Evolutionary conservation across 1,140 invertebrate genomes (phyloP), one percentile per base, ranked within the genome.

Genomic region (Leucophenga varia): DNA sequence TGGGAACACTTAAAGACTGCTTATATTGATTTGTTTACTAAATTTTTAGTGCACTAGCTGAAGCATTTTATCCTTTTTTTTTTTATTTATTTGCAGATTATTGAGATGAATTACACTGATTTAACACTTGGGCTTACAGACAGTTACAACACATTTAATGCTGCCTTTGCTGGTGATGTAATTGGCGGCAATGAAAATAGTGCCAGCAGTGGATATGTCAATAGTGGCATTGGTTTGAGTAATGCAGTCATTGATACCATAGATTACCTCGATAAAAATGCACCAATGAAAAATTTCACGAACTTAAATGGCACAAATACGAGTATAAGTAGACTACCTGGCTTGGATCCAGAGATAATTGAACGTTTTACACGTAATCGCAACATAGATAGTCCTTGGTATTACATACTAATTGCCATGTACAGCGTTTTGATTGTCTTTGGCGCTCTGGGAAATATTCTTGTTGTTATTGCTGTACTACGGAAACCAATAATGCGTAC

Each of bases 401-500:
- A 84, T 63, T 80, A 83, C 16, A 61, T 80, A 2, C 80, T 93
- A 0, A 84, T 90, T 19, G 75, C 80, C 0, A 82, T 85, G 54
- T 93, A 91, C 74, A 78, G 82, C 1, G 68, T 88, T 8, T 77
- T 93, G 20, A 91, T 93, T 46, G 73, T 87, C 2, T 82, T 90
- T 41, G 90, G 90, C 6, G 82, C 86, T 8, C 74, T 85, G 37
- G 90, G 90, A 19, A 93, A 93, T 75, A 84, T 82, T 13, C 78
- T 93, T 5, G 90, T 93, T 43, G 89, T 91, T 54, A 81, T 84
- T 49, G 87, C 86, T 20, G 88, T 86, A 12, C 81, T 87, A 16
- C 77, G 86, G 42, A 92, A 92, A 64, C 84, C 89, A 18, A 81
- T 83, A 12, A 93, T 94, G 90, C 76, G 90, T 21, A 93, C 90